Conservation (phyloP, 2,797 vertebrate species). For the Gastrophryne carolinensis region DNA sequence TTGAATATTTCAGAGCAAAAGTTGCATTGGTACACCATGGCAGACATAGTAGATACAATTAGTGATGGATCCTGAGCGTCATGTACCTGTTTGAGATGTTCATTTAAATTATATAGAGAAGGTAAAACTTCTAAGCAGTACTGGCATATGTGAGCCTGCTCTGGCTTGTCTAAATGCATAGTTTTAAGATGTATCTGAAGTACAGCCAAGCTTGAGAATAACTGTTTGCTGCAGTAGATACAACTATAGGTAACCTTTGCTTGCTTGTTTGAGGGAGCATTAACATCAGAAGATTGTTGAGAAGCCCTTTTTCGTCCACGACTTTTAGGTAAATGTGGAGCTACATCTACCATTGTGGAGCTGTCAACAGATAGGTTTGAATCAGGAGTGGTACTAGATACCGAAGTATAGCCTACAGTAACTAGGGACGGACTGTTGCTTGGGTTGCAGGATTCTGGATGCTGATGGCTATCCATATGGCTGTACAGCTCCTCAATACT, state of each 20-base stretch:
- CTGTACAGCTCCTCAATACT: slow-evolving; percentile 93
- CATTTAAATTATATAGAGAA: slow-evolving; percentile 93
- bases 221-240: slow-evolving; percentile 95
- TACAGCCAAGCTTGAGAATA: slow-evolving; percentile 93
- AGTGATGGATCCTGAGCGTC: slow-evolving; percentile 87
- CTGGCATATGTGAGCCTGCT: slow-evolving; percentile 97
- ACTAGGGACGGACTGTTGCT: slow-evolving; percentile 96
- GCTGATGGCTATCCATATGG: slow-evolving; percentile 97
- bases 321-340: slow-evolving; percentile 85
- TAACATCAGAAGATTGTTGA: slow-evolving; percentile 82
- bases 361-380: slow-evolving; percentile 97
- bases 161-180: slow-evolving; percentile 96
- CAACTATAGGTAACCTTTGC: slow-evolving; percentile 95
- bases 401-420: slow-evolving; percentile 94
- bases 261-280: slow-evolving; percentile 85
- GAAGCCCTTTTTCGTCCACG: slow-evolving; percentile 89
- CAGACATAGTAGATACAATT: slow-evolving; percentile 83
- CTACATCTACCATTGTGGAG: slow-evolving; percentile 90
- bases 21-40: slow-evolving; percentile 95
- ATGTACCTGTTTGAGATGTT: slow-evolving; percentile 96
- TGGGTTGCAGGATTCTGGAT: slow-evolving; percentile 94
- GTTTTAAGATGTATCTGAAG: slow-evolving; percentile 97
- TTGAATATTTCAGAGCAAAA: slow-evolving; percentile 93
- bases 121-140: slow-evolving; percentile 96
- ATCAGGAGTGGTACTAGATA: slow-evolving; percentile 97